phyloP scores from a whole-genome alignment of 1,140 invertebrate genomes.

The Formica selysi region DNA sequence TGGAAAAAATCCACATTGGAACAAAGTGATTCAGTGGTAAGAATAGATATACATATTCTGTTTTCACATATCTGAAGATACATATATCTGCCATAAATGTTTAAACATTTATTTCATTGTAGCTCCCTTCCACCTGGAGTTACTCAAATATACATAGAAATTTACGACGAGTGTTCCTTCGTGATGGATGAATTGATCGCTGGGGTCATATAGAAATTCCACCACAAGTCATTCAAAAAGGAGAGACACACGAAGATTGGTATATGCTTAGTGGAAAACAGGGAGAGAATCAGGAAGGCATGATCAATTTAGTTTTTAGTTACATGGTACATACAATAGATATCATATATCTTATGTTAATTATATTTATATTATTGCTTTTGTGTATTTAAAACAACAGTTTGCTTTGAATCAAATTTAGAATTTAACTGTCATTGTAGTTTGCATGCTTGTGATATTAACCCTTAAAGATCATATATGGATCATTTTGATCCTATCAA shows the following conservation, averaged over 20 bases:
- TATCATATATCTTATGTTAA: not conserved
- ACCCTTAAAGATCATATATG: no score
- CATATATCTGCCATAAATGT: not conserved
- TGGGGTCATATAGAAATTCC: slow-evolving; percentile 96
- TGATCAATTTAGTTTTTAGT: slow-evolving; percentile 92
- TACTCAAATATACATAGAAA: slow-evolving; percentile 95
- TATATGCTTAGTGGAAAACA: slow-evolving; percentile 96
- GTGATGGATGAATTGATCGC: slow-evolving; percentile 98
- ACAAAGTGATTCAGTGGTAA: slow-evolving; percentile 96
- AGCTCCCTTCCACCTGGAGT: slow-evolving; percentile 95
- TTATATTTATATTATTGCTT: slow-evolving; percentile 14
- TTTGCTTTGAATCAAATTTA: not conserved
- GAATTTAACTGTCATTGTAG: not conserved
- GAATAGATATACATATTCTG: slow-evolving; percentile 37
- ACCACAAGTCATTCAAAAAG: slow-evolving; percentile 91
- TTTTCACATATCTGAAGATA: slow-evolving; percentile 32
- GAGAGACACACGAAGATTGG: slow-evolving; percentile 97
- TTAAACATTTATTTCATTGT: slow-evolving; percentile 77
- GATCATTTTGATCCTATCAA: no score
- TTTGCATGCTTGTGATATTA: not conserved
- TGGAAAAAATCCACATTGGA: slow-evolving; percentile 98
- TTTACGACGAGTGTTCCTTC: slow-evolving; percentile 98
- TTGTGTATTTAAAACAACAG: not conserved
- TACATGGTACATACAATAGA: slow-evolving; percentile 89
- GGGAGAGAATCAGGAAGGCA: slow-evolving; percentile 97